Conservation (phyloP, 2,888 invertebrate genomes). For the Prosopocoilus inquinatus region DNA sequence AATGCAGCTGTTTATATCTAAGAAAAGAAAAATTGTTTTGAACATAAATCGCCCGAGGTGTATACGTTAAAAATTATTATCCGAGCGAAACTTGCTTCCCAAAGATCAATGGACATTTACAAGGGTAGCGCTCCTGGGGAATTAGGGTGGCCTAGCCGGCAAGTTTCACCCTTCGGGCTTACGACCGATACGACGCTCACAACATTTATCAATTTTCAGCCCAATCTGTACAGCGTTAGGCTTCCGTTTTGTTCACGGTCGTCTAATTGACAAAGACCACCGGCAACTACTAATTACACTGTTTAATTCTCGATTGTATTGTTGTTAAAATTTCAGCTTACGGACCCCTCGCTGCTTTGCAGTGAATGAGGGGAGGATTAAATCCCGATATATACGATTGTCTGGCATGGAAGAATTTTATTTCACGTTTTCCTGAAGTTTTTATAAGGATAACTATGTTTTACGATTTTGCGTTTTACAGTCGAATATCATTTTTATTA, state of each 20-base stretch:
- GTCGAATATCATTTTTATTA: no score
- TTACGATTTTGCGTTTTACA: no score
- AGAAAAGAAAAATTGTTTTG: no score
- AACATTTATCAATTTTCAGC: conserved; percentile 36
- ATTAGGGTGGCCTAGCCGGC: conserved; percentile 27
- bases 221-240: conserved; percentile 25
- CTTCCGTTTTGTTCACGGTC: conserved; percentile 23
- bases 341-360: conserved; percentile 28
- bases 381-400: conserved; percentile 30
- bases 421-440: conserved; percentile 7
- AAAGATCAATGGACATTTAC: conserved; percentile 33
- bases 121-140: conserved; percentile 32
- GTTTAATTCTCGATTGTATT: conserved; percentile 39
- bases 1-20: no score
- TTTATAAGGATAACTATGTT: conserved; percentile 9
- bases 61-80: conserved; percentile 4
- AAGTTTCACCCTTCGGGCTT: conserved; percentile 33
- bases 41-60: neutral
- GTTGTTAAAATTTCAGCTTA: conserved; percentile 33
- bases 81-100: conserved; percentile 20
- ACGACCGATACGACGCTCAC: conserved; percentile 30
- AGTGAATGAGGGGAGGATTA: conserved; percentile 16
- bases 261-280: conserved; percentile 25
- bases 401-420: conserved; percentile 20
- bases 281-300: conserved; percentile 37